Percentiles rank a stretch among this genome's conserved stretches.
Conservation (phyloP, 2,888 invertebrate genomes). For the Uropetala carovei region DNA sequence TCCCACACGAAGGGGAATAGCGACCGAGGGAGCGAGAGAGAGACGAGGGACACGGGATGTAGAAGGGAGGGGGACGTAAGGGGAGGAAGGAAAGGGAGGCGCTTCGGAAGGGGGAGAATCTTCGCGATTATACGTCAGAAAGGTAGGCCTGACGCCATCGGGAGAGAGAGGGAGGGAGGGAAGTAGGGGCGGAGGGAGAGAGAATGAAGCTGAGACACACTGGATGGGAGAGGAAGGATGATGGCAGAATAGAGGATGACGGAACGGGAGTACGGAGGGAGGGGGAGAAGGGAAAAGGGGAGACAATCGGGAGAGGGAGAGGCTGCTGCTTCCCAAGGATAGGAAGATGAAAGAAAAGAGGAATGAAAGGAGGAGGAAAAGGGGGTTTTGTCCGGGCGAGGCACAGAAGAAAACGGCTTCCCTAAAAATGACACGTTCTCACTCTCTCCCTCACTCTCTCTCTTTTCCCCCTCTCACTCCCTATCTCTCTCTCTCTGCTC, state of each 20-base stretch:
- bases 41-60: background rate
- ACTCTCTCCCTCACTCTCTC: background rate
- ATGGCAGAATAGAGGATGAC: background rate
- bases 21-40: background rate
- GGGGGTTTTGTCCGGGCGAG: background rate
- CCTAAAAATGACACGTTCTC: conserved; percentile 51
- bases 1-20: background rate
- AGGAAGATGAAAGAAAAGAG: background rate
- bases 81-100: background rate
- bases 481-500: background rate
- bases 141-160: conserved; percentile 42
- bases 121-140: conserved; percentile 53
- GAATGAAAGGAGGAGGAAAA: no score
- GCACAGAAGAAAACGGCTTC: background rate
- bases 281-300: background rate
- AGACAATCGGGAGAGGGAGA: background rate
- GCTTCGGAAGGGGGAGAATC: background rate
- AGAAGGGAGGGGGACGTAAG: background rate
- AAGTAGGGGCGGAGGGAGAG: background rate
- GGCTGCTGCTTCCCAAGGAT: background rate
- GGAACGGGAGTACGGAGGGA: background rate
- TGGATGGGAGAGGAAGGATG: background rate
- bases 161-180: background rate
- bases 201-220: background rate
- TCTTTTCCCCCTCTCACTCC: background rate